phyloP scores from a whole-genome alignment of 2,888 invertebrate genomes.

The Anticlea derivata region DNA sequence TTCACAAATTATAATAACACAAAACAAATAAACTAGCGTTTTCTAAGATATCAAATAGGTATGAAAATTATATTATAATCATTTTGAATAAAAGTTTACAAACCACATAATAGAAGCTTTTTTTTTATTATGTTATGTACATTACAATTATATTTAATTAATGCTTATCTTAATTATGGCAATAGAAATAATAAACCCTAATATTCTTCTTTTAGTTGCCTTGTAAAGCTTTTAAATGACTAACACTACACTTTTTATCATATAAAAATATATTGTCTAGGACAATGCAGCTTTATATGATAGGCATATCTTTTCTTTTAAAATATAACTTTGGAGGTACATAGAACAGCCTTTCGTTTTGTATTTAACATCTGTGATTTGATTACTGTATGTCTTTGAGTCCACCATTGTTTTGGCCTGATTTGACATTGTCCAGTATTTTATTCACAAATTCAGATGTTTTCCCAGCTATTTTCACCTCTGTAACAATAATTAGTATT shows the following conservation, averaged over 20 bases:
- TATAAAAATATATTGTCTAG: slow-evolving; percentile 80
- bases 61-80: neutral
- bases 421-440: slow-evolving; percentile 93
- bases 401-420: slow-evolving; percentile 90
- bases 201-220: slow-evolving; percentile 65
- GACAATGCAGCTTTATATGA: slow-evolving; percentile 71
- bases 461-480: slow-evolving; percentile 93
- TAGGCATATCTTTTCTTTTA: slow-evolving; percentile 67
- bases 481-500: slow-evolving; percentile 83
- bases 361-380: slow-evolving; percentile 55
- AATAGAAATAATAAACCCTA: slow-evolving; percentile 42
- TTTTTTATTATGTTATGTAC: neutral
- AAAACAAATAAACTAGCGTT: slow-evolving; percentile 17
- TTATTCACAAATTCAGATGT: slow-evolving; percentile 97
- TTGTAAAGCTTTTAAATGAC: slow-evolving; percentile 69
- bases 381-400: slow-evolving; percentile 86
- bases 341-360: slow-evolving; percentile 81
- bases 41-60: slow-evolving; percentile 5
- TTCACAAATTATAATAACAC: slow-evolving; percentile 1
- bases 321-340: slow-evolving; percentile 82
- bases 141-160: slow-evolving; percentile 25
- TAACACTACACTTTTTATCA: slow-evolving; percentile 60
- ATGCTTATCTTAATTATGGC: slow-evolving; percentile 45
- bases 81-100: neutral
- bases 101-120: slow-evolving; percentile 6